Evolutionary conservation across 2,888 invertebrate genomes (phyloP), one percentile per base, ranked within the genome.

Genomic region (Opisthograptis luteolata): DNA sequence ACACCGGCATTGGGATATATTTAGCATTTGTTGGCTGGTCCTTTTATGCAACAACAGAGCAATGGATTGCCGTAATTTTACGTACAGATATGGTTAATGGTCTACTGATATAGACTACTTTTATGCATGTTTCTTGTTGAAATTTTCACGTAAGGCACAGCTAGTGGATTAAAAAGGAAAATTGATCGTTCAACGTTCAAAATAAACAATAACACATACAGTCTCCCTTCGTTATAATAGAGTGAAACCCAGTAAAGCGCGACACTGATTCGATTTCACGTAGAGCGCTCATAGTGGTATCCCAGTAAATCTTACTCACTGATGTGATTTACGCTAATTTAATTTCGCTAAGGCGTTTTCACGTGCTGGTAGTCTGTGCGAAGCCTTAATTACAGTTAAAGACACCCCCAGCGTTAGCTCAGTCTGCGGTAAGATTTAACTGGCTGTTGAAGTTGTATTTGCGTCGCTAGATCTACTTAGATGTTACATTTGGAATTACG

Each of bases 321-420:
- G 87, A 88, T 86, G 87, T 87, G 87, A 89, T 90, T 88, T 87
- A 88, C 84, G 77, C 77, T 88, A 87, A 90, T 88, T 87, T 87
- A 82, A 85, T 89, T 87, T 80, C 52, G 70, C 66, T 71, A 70
- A 71, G 72, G 66, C 81, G 73, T 78, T 78, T 78, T 82, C 80
- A 66, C 70, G 77, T 74, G 66, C 64, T 69, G 55, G 45, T 54
- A 56, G 51, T 71, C 73, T 79, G 76, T 81, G 50, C 45, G 47
- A 77, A 81, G 79, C 76, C 79, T 85, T 87, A 84, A 87, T 87
- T 84, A 87, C 28, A 51, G 40, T 40, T 44, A 45, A 44, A 51
- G 28, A 40, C 50, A 31, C 37, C 48, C 42, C 30, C 5, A 50
- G 34, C 49, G 42, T 37, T 32, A 27, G 42, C 34, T 30, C 31